A percentile compares a stretch with the other conserved stretches of the same genome.
Conservation (phyloP, 2,888 invertebrate species). For the Belgica antarctica region DNA sequence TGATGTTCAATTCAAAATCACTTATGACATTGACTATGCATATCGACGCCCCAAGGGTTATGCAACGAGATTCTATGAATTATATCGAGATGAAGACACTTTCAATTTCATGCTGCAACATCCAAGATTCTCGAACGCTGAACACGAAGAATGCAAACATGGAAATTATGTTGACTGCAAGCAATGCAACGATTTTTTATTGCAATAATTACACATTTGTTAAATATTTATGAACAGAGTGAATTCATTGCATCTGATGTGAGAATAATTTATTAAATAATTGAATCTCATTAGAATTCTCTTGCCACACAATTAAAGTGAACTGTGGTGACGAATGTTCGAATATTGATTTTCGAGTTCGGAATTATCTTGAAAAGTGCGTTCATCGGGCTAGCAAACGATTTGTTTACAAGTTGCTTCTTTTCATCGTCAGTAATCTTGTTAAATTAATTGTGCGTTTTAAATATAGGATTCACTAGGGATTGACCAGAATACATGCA, state of each 20-base stretch:
- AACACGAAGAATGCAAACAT: constrained; percentile 1
- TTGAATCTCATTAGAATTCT: constrained; percentile 31
- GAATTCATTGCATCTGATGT: constrained; percentile 16
- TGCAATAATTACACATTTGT: constrained; percentile 13
- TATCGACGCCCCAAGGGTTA: too few relatives aligned
- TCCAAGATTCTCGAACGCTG: neutral
- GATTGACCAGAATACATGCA: too few relatives aligned
- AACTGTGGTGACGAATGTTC: too few relatives aligned
- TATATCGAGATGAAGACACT: constrained; percentile 3
- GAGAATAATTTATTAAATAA: constrained; percentile 17
- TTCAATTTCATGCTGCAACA: neutral
- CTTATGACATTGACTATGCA: constrained; percentile 8
- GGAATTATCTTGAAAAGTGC: too few relatives aligned
- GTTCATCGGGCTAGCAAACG: too few relatives aligned
- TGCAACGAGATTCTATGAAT: too few relatives aligned
- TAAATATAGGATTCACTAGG: too few relatives aligned
- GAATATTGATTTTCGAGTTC: too few relatives aligned
- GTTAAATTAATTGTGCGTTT: too few relatives aligned
- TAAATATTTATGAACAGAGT: constrained; percentile 19
- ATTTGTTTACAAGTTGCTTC: too few relatives aligned
- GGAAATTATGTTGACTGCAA: neutral
- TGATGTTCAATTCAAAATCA: neutral
- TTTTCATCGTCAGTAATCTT: too few relatives aligned
- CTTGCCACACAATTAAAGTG: too few relatives aligned
- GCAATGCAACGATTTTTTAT: neutral